Evolutionary conservation across 2,888 invertebrate species (phyloP).

Genomic region (Cetonia aurata): DNA sequence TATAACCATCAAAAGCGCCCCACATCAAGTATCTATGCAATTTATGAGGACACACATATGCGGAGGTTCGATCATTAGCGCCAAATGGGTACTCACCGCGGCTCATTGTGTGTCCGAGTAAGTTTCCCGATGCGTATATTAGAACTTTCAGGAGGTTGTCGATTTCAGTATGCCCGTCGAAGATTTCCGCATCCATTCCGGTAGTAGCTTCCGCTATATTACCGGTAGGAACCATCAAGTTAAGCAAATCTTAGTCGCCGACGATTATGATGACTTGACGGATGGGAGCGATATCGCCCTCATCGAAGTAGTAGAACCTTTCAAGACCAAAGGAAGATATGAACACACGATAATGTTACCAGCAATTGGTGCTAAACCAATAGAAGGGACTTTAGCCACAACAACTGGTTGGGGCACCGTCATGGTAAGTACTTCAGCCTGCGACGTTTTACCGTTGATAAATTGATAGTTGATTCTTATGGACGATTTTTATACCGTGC

Average conservation of each 20-base stretch:
- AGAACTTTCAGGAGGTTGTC: too few species aligned
- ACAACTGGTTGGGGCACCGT: background rate
- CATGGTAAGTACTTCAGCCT: background rate
- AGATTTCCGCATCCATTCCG: background rate
- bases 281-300: background rate
- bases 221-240: background rate
- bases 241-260: background rate
- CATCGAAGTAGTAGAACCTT: background rate
- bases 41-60: background rate
- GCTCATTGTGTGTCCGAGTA: constrained; percentile 1
- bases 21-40: too few species aligned
- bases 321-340: background rate
- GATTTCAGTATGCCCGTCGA: background rate
- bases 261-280: background rate
- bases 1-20: too few species aligned
- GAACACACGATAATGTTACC: background rate
- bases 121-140: too few species aligned
- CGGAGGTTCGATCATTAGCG: background rate
- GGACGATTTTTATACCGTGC: too few species aligned
- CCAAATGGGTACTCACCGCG: background rate
- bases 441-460: background rate
- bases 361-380: too few species aligned
- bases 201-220: background rate
- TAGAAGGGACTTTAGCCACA: too few species aligned
- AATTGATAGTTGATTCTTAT: too few species aligned